Percentiles rank a stretch among this genome's conserved stretches.
phyloP scores from a whole-genome alignment of 2,888 invertebrate genomes.

The Crossocerus cetratus region DNA sequence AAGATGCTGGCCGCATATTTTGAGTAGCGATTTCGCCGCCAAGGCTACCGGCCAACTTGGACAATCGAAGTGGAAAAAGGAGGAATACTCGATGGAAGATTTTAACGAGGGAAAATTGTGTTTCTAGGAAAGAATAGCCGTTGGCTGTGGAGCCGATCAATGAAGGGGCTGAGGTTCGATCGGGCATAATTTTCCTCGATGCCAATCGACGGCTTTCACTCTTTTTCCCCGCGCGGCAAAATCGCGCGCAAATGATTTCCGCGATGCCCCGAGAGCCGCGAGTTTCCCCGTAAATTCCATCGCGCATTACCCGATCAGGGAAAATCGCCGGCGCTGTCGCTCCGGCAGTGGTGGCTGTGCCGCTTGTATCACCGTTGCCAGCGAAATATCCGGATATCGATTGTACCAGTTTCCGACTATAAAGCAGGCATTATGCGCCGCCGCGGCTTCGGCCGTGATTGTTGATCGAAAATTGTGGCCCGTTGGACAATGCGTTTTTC shows the following conservation, averaged over 20 bases:
- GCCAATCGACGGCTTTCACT: slow-evolving; percentile 17
- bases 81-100: too few relatives aligned
- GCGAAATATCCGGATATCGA: slow-evolving; percentile 38
- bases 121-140: too few relatives aligned
- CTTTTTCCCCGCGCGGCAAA: background rate
- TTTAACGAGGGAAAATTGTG: too few relatives aligned
- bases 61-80: too few relatives aligned
- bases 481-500: background rate
- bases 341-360: background rate
- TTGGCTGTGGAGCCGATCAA: too few relatives aligned
- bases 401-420: slow-evolving; percentile 8
- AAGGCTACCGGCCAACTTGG: too few relatives aligned
- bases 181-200: slow-evolving; percentile 45
- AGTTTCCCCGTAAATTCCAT: slow-evolving; percentile 17
- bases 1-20: too few relatives aligned
- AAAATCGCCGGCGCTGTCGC: slow-evolving; percentile 5
- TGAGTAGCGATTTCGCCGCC: too few relatives aligned
- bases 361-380: slow-evolving; percentile 14
- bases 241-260: slow-evolving; percentile 37
- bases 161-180: too few relatives aligned
- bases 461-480: slow-evolving; percentile 13
- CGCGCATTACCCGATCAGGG: background rate
- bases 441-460: background rate
- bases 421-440: slow-evolving; percentile 17
- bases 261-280: background rate